Conservation (phyloP, 2,888 invertebrate genomes). For the Encarsia formosa region DNA sequence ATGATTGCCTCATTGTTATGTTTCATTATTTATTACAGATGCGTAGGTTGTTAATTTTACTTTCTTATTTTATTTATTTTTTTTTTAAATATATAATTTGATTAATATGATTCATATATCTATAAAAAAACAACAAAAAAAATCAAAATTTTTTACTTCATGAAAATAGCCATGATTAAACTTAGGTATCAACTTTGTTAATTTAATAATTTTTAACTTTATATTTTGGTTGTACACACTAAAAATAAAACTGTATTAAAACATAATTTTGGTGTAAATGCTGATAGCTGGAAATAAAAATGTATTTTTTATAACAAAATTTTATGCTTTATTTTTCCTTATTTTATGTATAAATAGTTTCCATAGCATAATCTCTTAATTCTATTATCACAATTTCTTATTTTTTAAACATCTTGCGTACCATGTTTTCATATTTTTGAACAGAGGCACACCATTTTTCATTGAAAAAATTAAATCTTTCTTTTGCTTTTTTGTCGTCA, state of each 20-base stretch:
- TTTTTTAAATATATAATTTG: conserved; percentile 19
- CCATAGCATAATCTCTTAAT: conserved; percentile 23
- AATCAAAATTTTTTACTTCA: conserved; percentile 14
- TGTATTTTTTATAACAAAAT: conserved; percentile 45
- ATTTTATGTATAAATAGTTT: too few relatives aligned
- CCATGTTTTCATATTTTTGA: conserved; percentile 57
- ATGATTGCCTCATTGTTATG: conserved; percentile 20
- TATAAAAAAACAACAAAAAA: conserved; percentile 16
- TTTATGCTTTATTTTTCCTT: conserved; percentile 32
- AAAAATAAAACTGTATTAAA: conserved; percentile 26
- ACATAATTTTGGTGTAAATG: conserved; percentile 34
- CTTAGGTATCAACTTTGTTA: neutral
- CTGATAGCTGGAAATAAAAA: conserved; percentile 42
- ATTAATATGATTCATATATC: conserved; percentile 10
- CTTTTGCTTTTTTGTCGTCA: conserved; percentile 60
- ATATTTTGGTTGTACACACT: conserved; percentile 17
- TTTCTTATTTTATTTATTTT: conserved; percentile 16
- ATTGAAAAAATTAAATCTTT: conserved; percentile 58
- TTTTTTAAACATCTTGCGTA: conserved; percentile 55
- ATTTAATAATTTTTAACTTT: conserved; percentile 10
- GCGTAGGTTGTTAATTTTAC: conserved; percentile 14
- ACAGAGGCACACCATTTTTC: conserved; percentile 60
- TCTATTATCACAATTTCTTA: conserved; percentile 15
- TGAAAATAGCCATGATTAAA: conserved; percentile 17
- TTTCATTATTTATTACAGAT: conserved; percentile 22